phyloP scores from a whole-genome alignment of 2,888 invertebrate species.

The Sabatieria punctata region DNA sequence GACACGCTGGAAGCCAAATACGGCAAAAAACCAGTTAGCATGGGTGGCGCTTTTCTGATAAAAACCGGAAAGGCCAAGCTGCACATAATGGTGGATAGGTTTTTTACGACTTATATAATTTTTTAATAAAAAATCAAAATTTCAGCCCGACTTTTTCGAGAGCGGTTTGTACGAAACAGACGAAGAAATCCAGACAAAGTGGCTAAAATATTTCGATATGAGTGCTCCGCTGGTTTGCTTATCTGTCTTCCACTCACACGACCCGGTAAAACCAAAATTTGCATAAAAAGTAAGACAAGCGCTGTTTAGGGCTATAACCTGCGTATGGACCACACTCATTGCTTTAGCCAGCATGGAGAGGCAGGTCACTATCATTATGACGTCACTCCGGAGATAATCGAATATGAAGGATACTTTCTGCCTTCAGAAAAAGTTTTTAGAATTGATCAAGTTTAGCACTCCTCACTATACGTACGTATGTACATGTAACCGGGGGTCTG shows the following conservation, averaged over 20 bases:
- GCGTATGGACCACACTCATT: conserved; percentile 84
- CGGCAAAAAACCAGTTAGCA: conserved; percentile 52
- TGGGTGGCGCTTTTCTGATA: conserved; percentile 75
- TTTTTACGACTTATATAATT: too few species aligned
- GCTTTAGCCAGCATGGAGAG: conserved; percentile 42
- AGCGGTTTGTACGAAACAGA: too few species aligned
- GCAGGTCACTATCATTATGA: conserved; percentile 90
- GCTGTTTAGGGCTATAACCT: conserved; percentile 58
- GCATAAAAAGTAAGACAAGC: too few species aligned
- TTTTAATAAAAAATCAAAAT: too few species aligned
- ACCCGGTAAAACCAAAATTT: conserved; percentile 55
- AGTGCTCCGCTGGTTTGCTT: conserved; percentile 68
- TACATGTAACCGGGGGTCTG: too few species aligned
- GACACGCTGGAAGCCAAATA: conserved; percentile 45
- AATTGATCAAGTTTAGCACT: conserved; percentile 42
- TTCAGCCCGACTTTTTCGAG: too few species aligned
- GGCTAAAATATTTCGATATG: conserved; percentile 83
- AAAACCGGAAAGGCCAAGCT: conserved; percentile 63
- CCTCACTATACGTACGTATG: too few species aligned
- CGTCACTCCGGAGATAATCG: conserved; percentile 64
- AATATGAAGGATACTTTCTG: conserved; percentile 76
- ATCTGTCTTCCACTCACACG: conserved; percentile 66
- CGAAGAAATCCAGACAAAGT: conserved; percentile 47
- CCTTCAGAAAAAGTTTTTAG: conserved; percentile 43
- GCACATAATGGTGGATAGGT: conserved; percentile 64